These are phyloP conservation scores for Synergus itoensis DNA, from an alignment of 2,888 invertebrate species.

Conservation along the genomic window DNA sequence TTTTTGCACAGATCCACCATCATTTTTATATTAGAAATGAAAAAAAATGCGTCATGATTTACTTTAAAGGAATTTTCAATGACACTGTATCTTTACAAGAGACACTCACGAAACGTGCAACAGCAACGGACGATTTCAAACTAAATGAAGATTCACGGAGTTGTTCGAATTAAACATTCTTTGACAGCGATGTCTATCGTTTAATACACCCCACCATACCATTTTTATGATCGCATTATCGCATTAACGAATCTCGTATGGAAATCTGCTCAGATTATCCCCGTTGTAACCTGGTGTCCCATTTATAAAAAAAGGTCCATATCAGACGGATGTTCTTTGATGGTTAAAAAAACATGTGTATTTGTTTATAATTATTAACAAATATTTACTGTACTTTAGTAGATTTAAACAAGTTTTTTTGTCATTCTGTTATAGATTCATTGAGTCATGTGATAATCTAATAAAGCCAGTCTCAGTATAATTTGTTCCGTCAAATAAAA, in stretches of 20 bases:
- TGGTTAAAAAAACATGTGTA: too few relatives aligned
- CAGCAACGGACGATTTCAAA: conserved; percentile 14
- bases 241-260: too few relatives aligned
- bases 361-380: not conserved
- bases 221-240: conserved; percentile 14
- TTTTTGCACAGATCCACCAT: not conserved
- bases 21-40: not conserved
- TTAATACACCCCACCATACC: conserved; percentile 26
- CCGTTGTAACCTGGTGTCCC: too few relatives aligned
- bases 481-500: not conserved
- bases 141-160: conserved; percentile 25
- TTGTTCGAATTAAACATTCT: conserved; percentile 30
- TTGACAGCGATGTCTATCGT: conserved; percentile 31
- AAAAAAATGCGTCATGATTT: not conserved
- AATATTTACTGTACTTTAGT: not conserved
- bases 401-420: not conserved
- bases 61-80: not conserved
- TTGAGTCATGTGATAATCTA: not conserved
- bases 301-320: too few relatives aligned
- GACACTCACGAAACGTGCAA: not conserved
- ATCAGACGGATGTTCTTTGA: too few relatives aligned
- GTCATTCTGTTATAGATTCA: not conserved
- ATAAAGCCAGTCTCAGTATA: not conserved
- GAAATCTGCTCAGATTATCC: too few relatives aligned
- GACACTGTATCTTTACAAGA: not conserved